A percentile compares a stretch with the other conserved stretches of the same genome.
These are phyloP conservation scores for Lasioglossum figueresi DNA, from an alignment of 2,888 invertebrate genomes.

Conservation along the genomic window DNA sequence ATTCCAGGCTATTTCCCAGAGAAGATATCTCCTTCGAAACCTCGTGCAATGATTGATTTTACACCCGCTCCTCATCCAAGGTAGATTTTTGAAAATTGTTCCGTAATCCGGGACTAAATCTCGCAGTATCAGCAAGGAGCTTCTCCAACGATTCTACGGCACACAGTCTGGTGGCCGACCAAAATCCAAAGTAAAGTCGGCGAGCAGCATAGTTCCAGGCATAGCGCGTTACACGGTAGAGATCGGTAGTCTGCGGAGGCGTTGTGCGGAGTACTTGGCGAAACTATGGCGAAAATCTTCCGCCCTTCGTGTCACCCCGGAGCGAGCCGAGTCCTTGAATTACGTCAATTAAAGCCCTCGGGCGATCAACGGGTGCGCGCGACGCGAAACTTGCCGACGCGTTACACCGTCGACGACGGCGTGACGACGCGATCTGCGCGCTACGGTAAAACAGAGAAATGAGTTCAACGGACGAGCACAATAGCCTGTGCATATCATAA, in stretches of 20 bases:
- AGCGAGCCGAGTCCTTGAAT: background rate
- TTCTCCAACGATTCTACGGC: background rate
- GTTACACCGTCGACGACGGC: background rate
- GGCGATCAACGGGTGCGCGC: background rate
- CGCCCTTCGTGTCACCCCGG: background rate
- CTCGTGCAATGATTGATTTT: background rate
- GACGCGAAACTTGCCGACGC: background rate
- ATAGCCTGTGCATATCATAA: slow-evolving; percentile 43
- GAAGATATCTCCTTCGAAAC: background rate
- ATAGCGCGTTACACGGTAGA: background rate
- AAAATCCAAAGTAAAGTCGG: background rate
- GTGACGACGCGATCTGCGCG: background rate
- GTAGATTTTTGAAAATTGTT: background rate
- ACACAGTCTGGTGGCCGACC: background rate
- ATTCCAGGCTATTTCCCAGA: no score
- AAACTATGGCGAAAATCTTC: slow-evolving; percentile 1
- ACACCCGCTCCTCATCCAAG: background rate
- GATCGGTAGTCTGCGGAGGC: background rate
- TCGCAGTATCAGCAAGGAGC: background rate
- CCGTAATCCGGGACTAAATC: background rate
- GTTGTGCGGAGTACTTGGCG: background rate
- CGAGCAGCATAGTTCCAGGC: background rate
- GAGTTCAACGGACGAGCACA: background rate
- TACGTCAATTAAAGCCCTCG: slow-evolving; percentile 24
- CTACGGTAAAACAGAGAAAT: slow-evolving; percentile 5